These are phyloP conservation scores for Theristus sp. DNA, from an alignment of 2,888 invertebrate species.

Conservation along the genomic window DNA sequence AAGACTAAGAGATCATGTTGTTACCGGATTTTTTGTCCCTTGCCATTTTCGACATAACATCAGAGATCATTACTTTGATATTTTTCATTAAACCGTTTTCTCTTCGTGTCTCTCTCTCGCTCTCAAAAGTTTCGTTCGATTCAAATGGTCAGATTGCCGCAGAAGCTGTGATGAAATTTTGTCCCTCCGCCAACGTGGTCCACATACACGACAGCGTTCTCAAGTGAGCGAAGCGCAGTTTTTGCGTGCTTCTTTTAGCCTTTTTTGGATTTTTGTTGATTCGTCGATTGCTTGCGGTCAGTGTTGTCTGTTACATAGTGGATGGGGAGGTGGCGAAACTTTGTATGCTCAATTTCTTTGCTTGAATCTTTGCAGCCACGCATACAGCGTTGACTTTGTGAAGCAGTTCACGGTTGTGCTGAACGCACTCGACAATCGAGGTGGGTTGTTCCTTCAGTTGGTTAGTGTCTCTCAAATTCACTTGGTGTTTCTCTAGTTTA, in stretches of 20 bases:
- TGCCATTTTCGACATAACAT: too few relatives aligned
- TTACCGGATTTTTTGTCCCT: too few relatives aligned
- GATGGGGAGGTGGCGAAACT: neutral
- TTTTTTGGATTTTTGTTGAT: neutral
- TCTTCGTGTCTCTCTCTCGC: neutral
- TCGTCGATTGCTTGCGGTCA: neutral
- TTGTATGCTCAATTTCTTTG: neutral
- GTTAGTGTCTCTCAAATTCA: too few relatives aligned
- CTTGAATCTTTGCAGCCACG: conserved; percentile 8
- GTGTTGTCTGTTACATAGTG: neutral
- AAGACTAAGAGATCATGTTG: too few relatives aligned
- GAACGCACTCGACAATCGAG: conserved; percentile 85
- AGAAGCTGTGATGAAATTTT: neutral
- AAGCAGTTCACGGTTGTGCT: conserved; percentile 73
- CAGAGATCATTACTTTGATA: too few relatives aligned
- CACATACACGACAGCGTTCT: conserved; percentile 9
- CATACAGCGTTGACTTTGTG: conserved; percentile 71
- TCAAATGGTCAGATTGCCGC: too few relatives aligned
- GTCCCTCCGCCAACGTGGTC: neutral
- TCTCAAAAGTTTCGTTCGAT: neutral
- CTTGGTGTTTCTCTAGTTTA: too few relatives aligned
- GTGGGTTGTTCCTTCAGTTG: too few relatives aligned
- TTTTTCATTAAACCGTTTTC: too few relatives aligned
- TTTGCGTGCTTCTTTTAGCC: too few relatives aligned
- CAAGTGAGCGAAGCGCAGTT: too few relatives aligned